A percentile compares a stretch with the other conserved stretches of the same genome.
Conservation (phyloP, 2,113 vertebrate genomes). For the Plotosus lineatus region DNA sequence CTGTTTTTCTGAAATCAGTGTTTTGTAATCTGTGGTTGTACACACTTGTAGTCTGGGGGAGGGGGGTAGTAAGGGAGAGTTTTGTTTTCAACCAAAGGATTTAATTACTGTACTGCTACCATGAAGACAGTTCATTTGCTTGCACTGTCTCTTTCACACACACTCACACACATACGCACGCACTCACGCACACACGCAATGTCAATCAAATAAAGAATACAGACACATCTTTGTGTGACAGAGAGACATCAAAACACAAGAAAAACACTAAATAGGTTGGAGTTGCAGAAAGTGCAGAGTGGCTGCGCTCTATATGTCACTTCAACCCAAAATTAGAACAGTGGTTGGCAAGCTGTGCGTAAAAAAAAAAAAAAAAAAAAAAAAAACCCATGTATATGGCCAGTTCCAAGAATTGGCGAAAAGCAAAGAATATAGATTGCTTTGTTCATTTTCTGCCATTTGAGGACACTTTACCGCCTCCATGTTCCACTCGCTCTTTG, state of each 20-base stretch:
- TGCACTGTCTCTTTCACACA: too few relatives aligned
- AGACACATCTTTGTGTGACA: background rate
- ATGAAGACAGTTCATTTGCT: background rate
- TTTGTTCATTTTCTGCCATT: slow-evolving; percentile 25
- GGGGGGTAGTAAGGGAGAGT: background rate
- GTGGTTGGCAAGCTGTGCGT: background rate
- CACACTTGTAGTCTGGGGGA: background rate
- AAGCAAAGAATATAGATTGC: slow-evolving; percentile 1
- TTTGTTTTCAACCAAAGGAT: background rate
- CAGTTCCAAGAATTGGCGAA: slow-evolving; percentile 9
- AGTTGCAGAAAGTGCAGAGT: background rate
- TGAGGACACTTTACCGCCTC: slow-evolving; percentile 61
- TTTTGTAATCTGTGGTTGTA: background rate
- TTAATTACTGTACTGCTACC: background rate
- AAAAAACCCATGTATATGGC: background rate
- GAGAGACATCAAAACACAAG: background rate
- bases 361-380: too few relatives aligned
- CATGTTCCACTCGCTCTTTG: slow-evolving; percentile 68
- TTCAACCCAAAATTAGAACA: background rate
- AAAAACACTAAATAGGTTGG: background rate
- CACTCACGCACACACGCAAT: too few relatives aligned
- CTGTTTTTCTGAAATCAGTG: background rate
- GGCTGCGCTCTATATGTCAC: background rate
- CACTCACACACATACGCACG: too few relatives aligned
- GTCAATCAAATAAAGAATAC: background rate